phyloP scores from a whole-genome alignment of 2,113 vertebrate genomes.

The Oncorhynchus masou region DNA sequence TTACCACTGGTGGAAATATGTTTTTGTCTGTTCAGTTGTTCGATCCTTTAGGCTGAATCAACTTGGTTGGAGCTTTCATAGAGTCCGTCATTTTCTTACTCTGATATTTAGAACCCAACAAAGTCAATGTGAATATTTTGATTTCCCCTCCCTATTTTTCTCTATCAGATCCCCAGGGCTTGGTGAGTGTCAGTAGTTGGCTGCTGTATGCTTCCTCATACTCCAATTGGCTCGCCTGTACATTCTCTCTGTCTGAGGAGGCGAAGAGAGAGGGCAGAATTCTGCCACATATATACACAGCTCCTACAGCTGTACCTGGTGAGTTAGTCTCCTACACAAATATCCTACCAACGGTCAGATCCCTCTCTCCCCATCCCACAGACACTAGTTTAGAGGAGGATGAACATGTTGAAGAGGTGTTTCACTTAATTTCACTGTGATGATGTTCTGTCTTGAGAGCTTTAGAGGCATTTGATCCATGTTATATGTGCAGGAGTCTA shows the following conservation, averaged over 20 bases:
- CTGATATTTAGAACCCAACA: no score
- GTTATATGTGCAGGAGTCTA: neutral
- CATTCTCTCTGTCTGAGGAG: constrained; percentile 13
- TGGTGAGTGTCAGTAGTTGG: constrained; percentile 16
- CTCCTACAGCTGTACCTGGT: neutral
- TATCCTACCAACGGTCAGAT: neutral
- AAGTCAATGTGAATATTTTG: no score
- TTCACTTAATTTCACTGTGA: neutral
- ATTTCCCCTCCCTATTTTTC: no score
- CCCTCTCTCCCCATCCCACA: neutral
- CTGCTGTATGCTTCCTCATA: constrained; percentile 7
- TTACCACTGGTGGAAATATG: no score
- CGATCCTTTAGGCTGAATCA: no score
- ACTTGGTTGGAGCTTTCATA: no score
- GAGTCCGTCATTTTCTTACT: no score
- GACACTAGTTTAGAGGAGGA: neutral
- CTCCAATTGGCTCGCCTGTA: constrained; percentile 28
- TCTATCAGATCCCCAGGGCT: neutral
- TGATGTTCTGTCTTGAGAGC: neutral
- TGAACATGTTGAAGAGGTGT: neutral
- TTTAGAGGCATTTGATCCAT: neutral
- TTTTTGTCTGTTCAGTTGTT: no score
- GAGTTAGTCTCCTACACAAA: neutral
- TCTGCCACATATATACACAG: neutral
- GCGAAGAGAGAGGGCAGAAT: constrained; percentile 10